These are phyloP conservation scores for Anguilla obscura DNA, from an alignment of 2,797 vertebrate genomes.

Conservation along the genomic window DNA sequence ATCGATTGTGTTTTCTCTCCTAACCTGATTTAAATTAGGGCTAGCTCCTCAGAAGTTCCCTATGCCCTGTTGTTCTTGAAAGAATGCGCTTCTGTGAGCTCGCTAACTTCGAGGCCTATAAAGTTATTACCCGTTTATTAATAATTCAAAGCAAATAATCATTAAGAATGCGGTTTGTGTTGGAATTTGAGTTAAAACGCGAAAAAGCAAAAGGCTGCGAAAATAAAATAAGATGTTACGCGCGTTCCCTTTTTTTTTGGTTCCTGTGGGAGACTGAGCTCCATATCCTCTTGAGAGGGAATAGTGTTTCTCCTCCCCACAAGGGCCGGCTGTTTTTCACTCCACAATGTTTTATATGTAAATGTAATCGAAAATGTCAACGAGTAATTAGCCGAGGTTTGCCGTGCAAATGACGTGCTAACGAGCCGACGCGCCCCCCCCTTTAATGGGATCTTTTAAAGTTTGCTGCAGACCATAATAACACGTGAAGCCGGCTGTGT, in stretches of 20 bases:
- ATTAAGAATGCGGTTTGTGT: constrained; percentile 72
- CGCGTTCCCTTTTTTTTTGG: constrained; percentile 55
- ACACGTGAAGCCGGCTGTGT: constrained; percentile 23
- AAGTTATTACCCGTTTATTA: constrained; percentile 71
- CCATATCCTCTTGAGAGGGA: constrained; percentile 65
- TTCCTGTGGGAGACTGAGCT: constrained; percentile 64
- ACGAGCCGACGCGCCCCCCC: constrained; percentile 25
- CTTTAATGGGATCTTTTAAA: constrained; percentile 1
- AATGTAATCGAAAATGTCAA: constrained; percentile 58
- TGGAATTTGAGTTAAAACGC: constrained; percentile 73
- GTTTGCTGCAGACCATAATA: constrained; percentile 29
- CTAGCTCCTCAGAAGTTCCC: constrained; percentile 71
- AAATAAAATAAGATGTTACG: constrained; percentile 73
- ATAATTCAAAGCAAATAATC: constrained; percentile 76
- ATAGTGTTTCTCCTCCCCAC: constrained; percentile 35
- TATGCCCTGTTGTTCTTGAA: constrained; percentile 71
- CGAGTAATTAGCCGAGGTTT: constrained; percentile 62
- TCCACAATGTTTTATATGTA: constrained; percentile 44
- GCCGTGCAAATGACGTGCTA: constrained; percentile 47
- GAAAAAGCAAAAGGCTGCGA: constrained; percentile 70
- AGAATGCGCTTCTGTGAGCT: constrained; percentile 63
- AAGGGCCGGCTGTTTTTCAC: constrained; percentile 57
- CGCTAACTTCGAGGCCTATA: constrained; percentile 65
- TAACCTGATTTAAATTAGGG: constrained; percentile 74
- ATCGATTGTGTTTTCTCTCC: constrained; percentile 73